These are phyloP conservation scores for Synanthedon vespiformis DNA, from an alignment of 2,888 invertebrate genomes.

Conservation along the genomic window DNA sequence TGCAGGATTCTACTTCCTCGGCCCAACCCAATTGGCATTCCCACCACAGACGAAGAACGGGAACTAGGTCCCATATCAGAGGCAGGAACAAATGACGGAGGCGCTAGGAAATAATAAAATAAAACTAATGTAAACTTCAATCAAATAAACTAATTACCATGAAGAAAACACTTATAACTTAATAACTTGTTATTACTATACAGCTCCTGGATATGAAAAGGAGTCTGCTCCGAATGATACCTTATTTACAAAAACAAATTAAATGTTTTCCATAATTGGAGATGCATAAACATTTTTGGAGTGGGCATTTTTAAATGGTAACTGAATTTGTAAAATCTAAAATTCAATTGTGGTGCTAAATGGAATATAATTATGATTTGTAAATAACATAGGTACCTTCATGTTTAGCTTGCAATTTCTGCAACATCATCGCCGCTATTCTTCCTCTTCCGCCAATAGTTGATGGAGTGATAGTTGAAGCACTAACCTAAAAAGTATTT, in stretches of 20 bases:
- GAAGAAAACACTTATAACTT: no score
- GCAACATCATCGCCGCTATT: slow-evolving; percentile 38
- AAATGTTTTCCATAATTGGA: no score
- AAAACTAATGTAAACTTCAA: background rate
- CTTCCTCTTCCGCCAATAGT: slow-evolving; percentile 42
- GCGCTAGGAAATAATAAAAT: slow-evolving; percentile 10
- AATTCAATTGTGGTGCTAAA: no score
- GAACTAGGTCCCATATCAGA: slow-evolving; percentile 37
- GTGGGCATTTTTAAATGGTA: no score
- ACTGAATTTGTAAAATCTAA: no score
- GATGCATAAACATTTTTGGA: no score
- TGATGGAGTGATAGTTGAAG: slow-evolving; percentile 8
- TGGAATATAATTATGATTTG: no score
- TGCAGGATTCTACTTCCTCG: slow-evolving; percentile 46
- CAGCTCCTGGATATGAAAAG: no score
- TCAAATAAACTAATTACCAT: no score
- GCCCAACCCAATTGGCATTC: slow-evolving; percentile 25
- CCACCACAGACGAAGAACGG: slow-evolving; percentile 2
- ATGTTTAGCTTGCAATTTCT: slow-evolving; percentile 38
- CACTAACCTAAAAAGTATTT: slow-evolving; percentile 17
- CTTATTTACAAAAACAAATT: no score
- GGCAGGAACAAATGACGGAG: slow-evolving; percentile 29
- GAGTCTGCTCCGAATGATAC: no score
- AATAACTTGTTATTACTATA: no score
- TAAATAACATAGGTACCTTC: slow-evolving; percentile 24